Conservation (phyloP, 2,888 invertebrate genomes). For the Neuroscelio doddi region DNA sequence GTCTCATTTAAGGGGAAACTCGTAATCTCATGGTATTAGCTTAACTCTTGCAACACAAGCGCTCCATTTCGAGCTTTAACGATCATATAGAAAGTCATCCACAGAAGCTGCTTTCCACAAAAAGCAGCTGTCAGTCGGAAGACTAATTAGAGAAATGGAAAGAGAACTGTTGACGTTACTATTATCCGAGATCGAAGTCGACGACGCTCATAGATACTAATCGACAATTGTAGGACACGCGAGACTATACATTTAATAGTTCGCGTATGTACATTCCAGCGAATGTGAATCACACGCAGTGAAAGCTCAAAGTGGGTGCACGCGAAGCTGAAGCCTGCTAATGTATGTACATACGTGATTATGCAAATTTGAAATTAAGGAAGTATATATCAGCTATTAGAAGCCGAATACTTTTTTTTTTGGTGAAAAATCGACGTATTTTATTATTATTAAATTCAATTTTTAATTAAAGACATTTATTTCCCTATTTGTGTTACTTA, state of each 20-base stretch:
- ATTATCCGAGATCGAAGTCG: constrained; percentile 27
- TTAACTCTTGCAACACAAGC: no score
- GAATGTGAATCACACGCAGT: constrained; percentile 27
- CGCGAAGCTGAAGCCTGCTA: no score
- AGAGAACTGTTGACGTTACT: constrained; percentile 27
- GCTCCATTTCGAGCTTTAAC: constrained; percentile 16
- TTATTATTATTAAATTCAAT: no score
- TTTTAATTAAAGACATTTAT: no score
- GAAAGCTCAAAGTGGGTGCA: constrained; percentile 9
- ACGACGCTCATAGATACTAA: constrained; percentile 11
- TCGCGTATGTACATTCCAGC: constrained; percentile 5
- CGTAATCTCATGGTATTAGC: no score
- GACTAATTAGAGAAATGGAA: constrained; percentile 35
- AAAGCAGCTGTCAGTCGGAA: constrained; percentile 15
- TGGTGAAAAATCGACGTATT: no score
- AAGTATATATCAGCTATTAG: no score
- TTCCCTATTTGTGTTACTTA: no score
- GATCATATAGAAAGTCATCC: constrained; percentile 30
- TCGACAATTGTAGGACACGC: constrained; percentile 34
- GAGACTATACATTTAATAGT: constrained; percentile 5
- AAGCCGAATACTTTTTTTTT: no score
- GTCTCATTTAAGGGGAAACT: no score
- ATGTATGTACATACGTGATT: no score
- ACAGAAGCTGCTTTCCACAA: constrained; percentile 2
- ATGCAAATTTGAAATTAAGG: no score